Evolutionary conservation across 2,888 invertebrate genomes (phyloP), one percentile per base, ranked within the genome.

Genomic region (Dicyrtoma fusca): DNA sequence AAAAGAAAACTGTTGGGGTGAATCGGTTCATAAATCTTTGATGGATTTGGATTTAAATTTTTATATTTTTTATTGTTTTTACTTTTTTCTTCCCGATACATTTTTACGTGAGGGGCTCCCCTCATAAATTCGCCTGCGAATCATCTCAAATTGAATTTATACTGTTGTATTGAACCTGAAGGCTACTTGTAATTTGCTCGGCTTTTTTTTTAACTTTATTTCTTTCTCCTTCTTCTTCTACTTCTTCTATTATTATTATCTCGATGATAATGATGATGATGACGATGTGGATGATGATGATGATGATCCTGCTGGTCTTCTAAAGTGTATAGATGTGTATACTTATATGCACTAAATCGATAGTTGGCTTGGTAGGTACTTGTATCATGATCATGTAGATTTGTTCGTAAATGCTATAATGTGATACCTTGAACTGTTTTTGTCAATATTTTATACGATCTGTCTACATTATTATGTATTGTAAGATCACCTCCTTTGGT

Each of bases 61-160:
- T 68, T 55, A 68, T 68, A 25, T 65, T 34, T 34, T 34, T 34
- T 34, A 5, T 34, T 34, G 8, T 34, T 34, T n/a, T 34, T 34
- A 34, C 34, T 34, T 3, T 34, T 34, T 34, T 34, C 8, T 34
- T 34, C 8, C 8, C 34, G n/a, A 34, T 34, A 34, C 34, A 34
- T 34, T 34, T n/a, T 34, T 34, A 34, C 34, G 3, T 51, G 65
- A 49, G 49, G 25, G 51, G 17, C 26, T 68, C 42, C 42, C 21
- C 42, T 21, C 53, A 53, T 51, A 51, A 68, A 42, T 68, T 21
- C 6, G 8, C 23, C 8, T 11, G n/a, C 14, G 53, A 68, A 55
- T 68, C 44, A 19, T 68, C 53, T 68, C 66, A 68, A 68, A 68
- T 68, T 68, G 44, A 68, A 68, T 68, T 55, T 68, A 51, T 55